Evolutionary conservation across 2,797 vertebrate genomes (phyloP), one percentile per base, ranked within the genome.

Genomic region (Macrochelys suwanniensis): DNA sequence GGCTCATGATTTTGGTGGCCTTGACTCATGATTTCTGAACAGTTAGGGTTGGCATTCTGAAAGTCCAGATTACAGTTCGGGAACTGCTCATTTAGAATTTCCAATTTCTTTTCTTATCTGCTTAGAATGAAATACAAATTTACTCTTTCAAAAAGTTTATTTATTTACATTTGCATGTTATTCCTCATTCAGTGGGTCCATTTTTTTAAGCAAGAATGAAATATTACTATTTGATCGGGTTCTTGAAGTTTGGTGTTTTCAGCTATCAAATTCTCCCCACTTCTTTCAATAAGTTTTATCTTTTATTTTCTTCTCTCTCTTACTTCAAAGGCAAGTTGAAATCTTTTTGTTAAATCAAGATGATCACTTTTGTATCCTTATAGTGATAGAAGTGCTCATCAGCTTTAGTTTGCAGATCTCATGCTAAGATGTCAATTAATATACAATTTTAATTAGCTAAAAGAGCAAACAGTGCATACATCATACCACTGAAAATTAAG

Each of bases 141-240:
- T 57, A 5, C 0, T 33, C 33, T 61, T 33, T 61, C 11, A 33
- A 33, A 61, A 61, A 33, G 13, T 33, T 31, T 15, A 31, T 61
- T 31, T 28, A 61, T 61, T 61, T 61, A 61, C 11, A 61, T 61
- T 61, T 61, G 11, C 49, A 61, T 33, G 33, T 16, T 31, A 31
- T 31, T 61, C 12, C 31, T 28, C 33, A 61, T 61, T 33, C 59
- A 61, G 15, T 31, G 33, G 28, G 31, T 61, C 33, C 28, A 61
- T 31, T 61, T 12, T 31, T 61, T 33, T 61, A 33, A 61, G 31
- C 28, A 61, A 33, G 12, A 61, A 61, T 61, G 31, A 33, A 53
- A 4, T 82, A 47, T 1, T 0, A 1, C 19, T 68, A n/a, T 68
- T n/a, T 68, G 15, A 17, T 16, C 17, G 8, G 15, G 33, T 68